phyloP scores from a whole-genome alignment of 2,888 invertebrate genomes.

The Drosophila cognata region DNA sequence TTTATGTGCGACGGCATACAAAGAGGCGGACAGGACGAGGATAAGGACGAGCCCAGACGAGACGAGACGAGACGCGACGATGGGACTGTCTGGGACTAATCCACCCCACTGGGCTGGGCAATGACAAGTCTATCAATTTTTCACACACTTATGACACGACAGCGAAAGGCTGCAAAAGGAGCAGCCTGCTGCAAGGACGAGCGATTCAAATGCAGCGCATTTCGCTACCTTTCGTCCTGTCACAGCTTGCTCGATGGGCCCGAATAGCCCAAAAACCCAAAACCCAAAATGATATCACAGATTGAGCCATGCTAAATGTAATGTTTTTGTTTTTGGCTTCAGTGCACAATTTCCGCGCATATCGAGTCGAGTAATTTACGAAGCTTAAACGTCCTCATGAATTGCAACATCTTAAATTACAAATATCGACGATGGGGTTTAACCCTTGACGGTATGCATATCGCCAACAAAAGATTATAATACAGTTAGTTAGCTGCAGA shows the following conservation, averaged over 20 bases:
- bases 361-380: slow-evolving; percentile 65
- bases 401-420: slow-evolving; percentile 72
- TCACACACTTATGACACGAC: slow-evolving; percentile 73
- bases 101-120: slow-evolving; percentile 56
- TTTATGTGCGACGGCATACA: slow-evolving; percentile 60
- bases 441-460: not conserved
- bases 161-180: slow-evolving; percentile 58
- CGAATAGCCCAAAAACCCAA: slow-evolving; percentile 8
- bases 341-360: slow-evolving; percentile 71
- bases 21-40: slow-evolving; percentile 33
- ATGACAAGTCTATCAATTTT: slow-evolving; percentile 80
- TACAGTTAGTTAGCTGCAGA: not conserved
- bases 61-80: slow-evolving; percentile 17
- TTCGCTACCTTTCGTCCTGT: slow-evolving; percentile 32
- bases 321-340: slow-evolving; percentile 38
- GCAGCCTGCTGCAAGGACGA: slow-evolving; percentile 40
- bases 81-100: slow-evolving; percentile 33
- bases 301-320: slow-evolving; percentile 69
- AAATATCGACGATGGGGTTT: slow-evolving; percentile 14
- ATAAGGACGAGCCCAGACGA: slow-evolving; percentile 6
- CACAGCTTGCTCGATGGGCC: slow-evolving; percentile 24
- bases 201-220: slow-evolving; percentile 54
- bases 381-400: slow-evolving; percentile 58
- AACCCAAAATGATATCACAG: slow-evolving; percentile 22
- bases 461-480: slow-evolving; percentile 1